Evolutionary conservation across 2,113 vertebrate species (phyloP), one percentile per base, ranked within the genome.

Genomic region (Peromyscus polionotus): DNA sequence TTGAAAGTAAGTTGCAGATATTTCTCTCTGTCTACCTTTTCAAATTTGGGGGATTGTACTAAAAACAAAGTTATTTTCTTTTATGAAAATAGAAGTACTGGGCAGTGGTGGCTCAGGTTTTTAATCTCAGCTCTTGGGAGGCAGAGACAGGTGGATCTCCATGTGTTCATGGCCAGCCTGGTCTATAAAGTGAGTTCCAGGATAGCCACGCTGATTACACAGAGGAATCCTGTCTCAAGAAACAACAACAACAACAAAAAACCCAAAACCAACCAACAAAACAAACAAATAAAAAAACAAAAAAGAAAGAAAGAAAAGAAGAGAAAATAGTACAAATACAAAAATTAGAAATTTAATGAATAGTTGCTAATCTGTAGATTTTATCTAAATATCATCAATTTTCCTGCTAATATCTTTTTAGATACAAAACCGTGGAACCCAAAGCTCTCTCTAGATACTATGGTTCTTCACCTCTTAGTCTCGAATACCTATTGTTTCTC

Each of bases 361-460:
- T 87, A 68, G 45, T 31, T 65, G 7, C 42, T 93, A 39, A 63
- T 83, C 20, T 61, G 13, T 3, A 73, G 45, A 22, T 88, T 85
- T 93, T 88, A 61, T 54, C 92, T 45, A 42, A 57, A 77, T 42
- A 8, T 28, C 48, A 73, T 12, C 22, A 5, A 7, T 61, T 88
- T 68, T 93, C 17, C 39, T 48, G 51, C 28, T 39, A 24, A 61
- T 61, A 28, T n/a, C 4, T 14, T 33, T 72, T 22, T 26, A 70
- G 36, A 45, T 57, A 24, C 68, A 84, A 65, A 86, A 54, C 5
- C 42, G 5, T 31, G n/a, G 16, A 11, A 12, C 31, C 26, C 1
- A 57, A 59, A 83, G 33, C 3, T 67, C 0, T 5, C 0, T 24
- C 89, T 36, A 4, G 65, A 51, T 28, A 0, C 16, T 1, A 1